Evolutionary conservation across 2,888 invertebrate genomes (phyloP).

Genomic region (Lasius platythorax): DNA sequence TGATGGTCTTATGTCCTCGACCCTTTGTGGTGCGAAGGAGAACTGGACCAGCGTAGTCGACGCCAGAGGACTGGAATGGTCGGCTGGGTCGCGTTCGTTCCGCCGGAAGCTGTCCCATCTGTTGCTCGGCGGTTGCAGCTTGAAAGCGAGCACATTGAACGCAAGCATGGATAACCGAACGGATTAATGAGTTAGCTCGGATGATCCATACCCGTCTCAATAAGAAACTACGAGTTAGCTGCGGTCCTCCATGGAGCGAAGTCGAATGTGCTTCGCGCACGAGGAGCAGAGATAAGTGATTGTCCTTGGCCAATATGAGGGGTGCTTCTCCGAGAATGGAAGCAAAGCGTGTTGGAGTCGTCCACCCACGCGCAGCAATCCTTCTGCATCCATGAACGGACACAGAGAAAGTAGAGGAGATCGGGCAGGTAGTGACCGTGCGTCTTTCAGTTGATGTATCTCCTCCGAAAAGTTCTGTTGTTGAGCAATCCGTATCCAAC

Average conservation of each 20-base stretch:
- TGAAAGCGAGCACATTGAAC: not conserved
- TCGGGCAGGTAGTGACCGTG: not conserved
- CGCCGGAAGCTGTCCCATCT: not conserved
- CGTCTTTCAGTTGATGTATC: not conserved
- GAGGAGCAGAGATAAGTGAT: not conserved
- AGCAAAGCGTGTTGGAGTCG: not conserved
- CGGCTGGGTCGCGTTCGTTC: not conserved
- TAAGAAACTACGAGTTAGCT: not conserved
- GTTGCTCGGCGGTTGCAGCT: not conserved
- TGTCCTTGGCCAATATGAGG: not conserved
- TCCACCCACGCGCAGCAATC: not conserved
- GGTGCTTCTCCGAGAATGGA: not conserved
- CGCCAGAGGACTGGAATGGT: not conserved
- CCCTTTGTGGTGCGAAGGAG: not conserved
- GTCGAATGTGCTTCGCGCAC: not conserved
- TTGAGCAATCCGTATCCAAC: not conserved
- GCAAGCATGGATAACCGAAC: not conserved
- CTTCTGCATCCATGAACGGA: not conserved
- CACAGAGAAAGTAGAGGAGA: not conserved
- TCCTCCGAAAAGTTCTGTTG: not conserved
- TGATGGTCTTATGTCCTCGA: too few species aligned
- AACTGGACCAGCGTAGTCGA: not conserved
- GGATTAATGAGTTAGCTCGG: not conserved
- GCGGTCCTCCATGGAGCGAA: not conserved
- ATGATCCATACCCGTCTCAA: not conserved